These are phyloP conservation scores for Atta texana DNA, from an alignment of 1,140 invertebrate genomes.

Conservation along the genomic window DNA sequence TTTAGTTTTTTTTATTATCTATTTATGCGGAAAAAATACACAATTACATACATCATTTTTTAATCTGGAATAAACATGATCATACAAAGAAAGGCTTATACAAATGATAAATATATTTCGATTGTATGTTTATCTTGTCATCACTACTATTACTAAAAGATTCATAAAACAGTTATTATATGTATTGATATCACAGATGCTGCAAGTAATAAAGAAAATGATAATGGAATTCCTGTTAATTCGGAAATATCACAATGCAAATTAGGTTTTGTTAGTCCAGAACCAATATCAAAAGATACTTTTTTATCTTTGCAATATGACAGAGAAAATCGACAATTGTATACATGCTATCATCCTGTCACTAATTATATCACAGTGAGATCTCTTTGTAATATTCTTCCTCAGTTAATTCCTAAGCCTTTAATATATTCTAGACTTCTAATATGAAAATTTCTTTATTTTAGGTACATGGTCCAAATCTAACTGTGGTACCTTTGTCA, in stretches of 20 bases:
- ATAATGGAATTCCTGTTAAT: conserved; percentile 62
- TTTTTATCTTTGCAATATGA: conserved; percentile 85
- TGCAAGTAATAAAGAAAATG: conserved; percentile 74
- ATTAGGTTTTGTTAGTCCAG: conserved; percentile 72
- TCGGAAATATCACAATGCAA: conserved; percentile 68
- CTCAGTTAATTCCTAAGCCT: background rate
- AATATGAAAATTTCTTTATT: conserved; percentile 70
- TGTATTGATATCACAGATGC: conserved; percentile 76
- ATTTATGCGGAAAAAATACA: background rate
- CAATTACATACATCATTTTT: background rate
- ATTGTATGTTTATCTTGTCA: no score
- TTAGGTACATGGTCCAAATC: conserved; percentile 89
- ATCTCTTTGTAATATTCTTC: conserved; percentile 33
- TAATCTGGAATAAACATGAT: background rate
- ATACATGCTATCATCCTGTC: conserved; percentile 85
- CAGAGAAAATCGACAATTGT: conserved; percentile 85
- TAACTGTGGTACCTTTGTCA: conserved; percentile 89
- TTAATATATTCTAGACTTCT: background rate
- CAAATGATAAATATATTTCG: background rate
- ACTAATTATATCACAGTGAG: conserved; percentile 86
- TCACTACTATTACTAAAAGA: background rate
- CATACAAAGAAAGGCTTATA: background rate
- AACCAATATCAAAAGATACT: conserved; percentile 82
- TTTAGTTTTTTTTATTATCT: background rate
- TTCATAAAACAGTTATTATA: conserved; percentile 8